These are phyloP conservation scores for Halictus quadricinctus DNA, from an alignment of 2,888 invertebrate species.

Conservation along the genomic window DNA sequence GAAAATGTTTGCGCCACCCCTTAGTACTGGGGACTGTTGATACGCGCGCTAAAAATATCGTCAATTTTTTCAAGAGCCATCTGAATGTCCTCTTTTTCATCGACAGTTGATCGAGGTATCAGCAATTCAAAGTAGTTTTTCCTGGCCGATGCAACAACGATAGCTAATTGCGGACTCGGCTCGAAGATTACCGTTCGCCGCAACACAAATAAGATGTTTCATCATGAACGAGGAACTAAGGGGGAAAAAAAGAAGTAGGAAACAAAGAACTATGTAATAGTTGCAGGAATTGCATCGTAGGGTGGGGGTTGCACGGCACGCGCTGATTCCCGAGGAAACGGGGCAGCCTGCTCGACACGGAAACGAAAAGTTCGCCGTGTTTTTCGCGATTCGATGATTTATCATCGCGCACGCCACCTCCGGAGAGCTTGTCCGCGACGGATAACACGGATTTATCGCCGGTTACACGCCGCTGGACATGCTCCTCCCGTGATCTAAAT, in stretches of 20 bases:
- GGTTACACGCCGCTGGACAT: conserved; percentile 22
- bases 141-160: not conserved
- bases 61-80: no score
- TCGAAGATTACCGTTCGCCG: not conserved
- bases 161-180: not conserved
- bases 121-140: not conserved
- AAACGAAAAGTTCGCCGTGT: conserved; percentile 15
- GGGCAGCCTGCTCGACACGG: conserved; percentile 8
- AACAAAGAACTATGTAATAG: conserved; percentile 6
- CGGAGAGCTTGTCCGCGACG: not conserved
- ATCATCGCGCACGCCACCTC: conserved; percentile 5
- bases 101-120: not conserved
- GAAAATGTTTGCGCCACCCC: no score
- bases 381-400: not conserved
- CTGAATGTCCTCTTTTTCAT: not conserved
- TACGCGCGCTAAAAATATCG: no score
- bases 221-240: conserved; percentile 8
- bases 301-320: not conserved
- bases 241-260: not conserved
- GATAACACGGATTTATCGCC: conserved; percentile 47
- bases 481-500: not conserved
- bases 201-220: conserved; percentile 31
- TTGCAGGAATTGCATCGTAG: not conserved
- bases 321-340: conserved; percentile 11
- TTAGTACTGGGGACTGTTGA: no score